phyloP scores from a whole-genome alignment of 2,888 invertebrate genomes.

The Heliconius cydno region DNA sequence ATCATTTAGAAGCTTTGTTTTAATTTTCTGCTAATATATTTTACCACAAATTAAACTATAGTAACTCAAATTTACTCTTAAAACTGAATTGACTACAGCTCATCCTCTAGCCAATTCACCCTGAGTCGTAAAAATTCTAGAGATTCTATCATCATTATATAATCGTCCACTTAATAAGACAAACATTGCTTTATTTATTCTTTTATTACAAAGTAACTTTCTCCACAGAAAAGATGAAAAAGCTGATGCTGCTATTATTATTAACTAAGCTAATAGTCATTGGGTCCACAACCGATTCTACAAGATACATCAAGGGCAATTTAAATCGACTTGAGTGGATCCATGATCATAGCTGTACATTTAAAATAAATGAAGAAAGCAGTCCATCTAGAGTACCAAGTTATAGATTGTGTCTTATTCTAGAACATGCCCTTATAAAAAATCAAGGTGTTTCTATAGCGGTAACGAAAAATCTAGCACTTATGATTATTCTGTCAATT shows the following conservation, averaged over 20 bases:
- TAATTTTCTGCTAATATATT: too few species aligned
- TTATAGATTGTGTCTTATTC: background rate
- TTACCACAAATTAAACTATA: too few species aligned
- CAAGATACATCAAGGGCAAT: background rate
- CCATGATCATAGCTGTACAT: background rate
- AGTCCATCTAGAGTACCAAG: slow-evolving; percentile 3
- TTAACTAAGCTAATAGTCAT: background rate
- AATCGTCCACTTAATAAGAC: too few species aligned
- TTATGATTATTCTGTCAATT: background rate
- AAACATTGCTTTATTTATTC: background rate
- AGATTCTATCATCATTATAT: too few species aligned
- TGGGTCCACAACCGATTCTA: background rate
- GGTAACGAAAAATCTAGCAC: background rate
- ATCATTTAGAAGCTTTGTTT: too few species aligned
- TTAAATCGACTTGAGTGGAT: background rate
- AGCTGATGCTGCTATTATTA: background rate
- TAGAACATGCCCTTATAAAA: background rate
- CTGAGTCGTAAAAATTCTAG: background rate
- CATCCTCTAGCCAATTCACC: too few species aligned
- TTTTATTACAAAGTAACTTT: background rate
- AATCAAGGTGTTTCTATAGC: background rate
- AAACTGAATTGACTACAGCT: too few species aligned
- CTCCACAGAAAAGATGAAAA: background rate
- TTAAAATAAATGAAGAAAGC: background rate
- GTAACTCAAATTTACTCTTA: too few species aligned